phyloP scores from a whole-genome alignment of 2,888 invertebrate species.

The Drosophila kambysellisi region DNA sequence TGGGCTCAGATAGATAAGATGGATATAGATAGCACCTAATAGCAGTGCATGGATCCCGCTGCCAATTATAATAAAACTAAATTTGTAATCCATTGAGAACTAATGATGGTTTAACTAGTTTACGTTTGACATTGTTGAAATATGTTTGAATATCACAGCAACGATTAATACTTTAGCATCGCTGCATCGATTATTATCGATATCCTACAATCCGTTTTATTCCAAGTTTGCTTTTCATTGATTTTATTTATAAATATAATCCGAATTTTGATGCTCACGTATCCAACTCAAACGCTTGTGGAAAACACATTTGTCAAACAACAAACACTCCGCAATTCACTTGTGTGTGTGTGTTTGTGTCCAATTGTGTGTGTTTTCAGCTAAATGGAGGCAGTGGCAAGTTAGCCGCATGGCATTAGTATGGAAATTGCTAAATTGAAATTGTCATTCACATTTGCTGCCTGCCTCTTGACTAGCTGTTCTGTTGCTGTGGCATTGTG shows the following conservation, averaged over 20 bases:
- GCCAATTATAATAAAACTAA: too few relatives aligned
- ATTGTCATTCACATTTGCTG: constrained; percentile 72
- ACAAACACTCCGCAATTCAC: constrained; percentile 32
- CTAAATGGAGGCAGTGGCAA: constrained; percentile 56
- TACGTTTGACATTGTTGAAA: too few relatives aligned
- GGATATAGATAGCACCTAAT: neutral
- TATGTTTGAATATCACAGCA: too few relatives aligned
- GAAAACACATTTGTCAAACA: constrained; percentile 64
- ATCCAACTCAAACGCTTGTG: constrained; percentile 36
- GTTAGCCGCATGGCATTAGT: constrained; percentile 64
- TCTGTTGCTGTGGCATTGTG: constrained; percentile 5
- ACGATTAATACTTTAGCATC: too few relatives aligned
- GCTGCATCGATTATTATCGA: too few relatives aligned
- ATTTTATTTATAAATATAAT: neutral
- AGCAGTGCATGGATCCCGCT: too few relatives aligned
- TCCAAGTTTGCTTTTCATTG: neutral
- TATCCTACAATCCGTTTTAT: neutral
- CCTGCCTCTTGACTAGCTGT: constrained; percentile 61
- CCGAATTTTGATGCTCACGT: constrained; percentile 3
- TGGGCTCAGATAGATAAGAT: neutral
- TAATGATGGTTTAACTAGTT: neutral
- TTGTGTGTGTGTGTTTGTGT: constrained; percentile 30
- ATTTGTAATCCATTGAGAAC: neutral
- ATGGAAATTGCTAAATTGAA: constrained; percentile 80
- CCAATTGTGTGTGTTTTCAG: constrained; percentile 63